Percentiles rank a stretch among this genome's conserved stretches.
Conservation (phyloP, 2,113 vertebrate genomes). For the Diadophis punctatus region DNA sequence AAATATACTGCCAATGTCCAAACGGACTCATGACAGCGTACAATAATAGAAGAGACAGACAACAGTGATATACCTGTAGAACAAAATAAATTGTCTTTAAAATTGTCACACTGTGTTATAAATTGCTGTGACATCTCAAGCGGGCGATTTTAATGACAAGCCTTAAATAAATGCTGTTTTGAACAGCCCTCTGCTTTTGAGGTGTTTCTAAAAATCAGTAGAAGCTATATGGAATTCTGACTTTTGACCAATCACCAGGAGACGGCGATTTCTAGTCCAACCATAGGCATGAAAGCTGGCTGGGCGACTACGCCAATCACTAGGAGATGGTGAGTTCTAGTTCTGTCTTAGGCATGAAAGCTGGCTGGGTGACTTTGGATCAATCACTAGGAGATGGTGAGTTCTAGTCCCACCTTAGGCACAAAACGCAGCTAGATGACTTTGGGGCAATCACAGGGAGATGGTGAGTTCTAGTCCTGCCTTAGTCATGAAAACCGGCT, state of each 20-base stretch:
- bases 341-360: too few relatives aligned
- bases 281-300: not conserved
- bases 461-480: not conserved
- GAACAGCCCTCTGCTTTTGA: not conserved
- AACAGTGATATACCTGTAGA: not conserved
- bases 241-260: not conserved
- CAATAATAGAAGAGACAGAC: not conserved
- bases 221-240: not conserved
- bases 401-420: not conserved
- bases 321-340: too few relatives aligned
- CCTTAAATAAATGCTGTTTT: not conserved
- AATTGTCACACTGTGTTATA: not conserved
- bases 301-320: not conserved
- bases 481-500: accelerated
- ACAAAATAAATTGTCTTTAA: not conserved
- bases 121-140: not conserved
- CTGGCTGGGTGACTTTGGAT: too few relatives aligned
- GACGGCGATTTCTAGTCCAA: not conserved
- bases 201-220: not conserved
- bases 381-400: not conserved
- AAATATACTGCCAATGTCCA: not conserved
- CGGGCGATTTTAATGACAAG: not conserved
- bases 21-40: not conserved
- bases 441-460: not conserved
- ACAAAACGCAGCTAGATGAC: accelerated